These are phyloP conservation scores for Callocephalon fimbriatum DNA, from an alignment of 2,113 vertebrate species.

Conservation along the genomic window DNA sequence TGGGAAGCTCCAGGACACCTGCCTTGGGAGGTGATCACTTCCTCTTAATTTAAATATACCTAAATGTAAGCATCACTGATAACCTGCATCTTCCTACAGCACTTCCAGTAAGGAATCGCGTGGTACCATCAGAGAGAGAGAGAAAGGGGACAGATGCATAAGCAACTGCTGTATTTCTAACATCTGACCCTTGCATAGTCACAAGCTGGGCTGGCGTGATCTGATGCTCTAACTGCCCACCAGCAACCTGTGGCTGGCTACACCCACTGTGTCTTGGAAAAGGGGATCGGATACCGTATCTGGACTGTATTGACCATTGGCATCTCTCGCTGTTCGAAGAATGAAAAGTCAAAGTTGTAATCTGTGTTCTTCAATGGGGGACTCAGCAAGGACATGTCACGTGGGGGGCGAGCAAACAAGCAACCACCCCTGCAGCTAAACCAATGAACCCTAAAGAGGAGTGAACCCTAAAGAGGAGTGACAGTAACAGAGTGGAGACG, in stretches of 20 bases:
- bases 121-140: neutral
- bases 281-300: constrained; percentile 26
- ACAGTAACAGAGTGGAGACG: constrained; percentile 8
- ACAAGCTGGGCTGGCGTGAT: constrained; percentile 6
- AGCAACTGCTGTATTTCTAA: constrained; percentile 19
- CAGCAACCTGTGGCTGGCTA: constrained; percentile 44
- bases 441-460: constrained; percentile 58
- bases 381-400: neutral
- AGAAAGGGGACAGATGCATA: neutral
- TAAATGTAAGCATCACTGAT: constrained; percentile 7
- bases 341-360: constrained; percentile 32
- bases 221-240: constrained; percentile 68
- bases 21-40: neutral
- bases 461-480: constrained; percentile 56
- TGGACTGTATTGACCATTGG: constrained; percentile 51
- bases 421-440: neutral
- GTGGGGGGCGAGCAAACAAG: neutral
- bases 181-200: neutral
- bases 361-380: constrained; percentile 47
- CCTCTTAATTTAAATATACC: constrained; percentile 51
- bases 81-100: constrained; percentile 32
- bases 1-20: constrained; percentile 62
- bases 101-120: constrained; percentile 49
- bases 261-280: constrained; percentile 26
- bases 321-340: constrained; percentile 39